These are phyloP conservation scores for Sphaerophoria rueppellii DNA, from an alignment of 2,888 invertebrate genomes.

Conservation along the genomic window DNA sequence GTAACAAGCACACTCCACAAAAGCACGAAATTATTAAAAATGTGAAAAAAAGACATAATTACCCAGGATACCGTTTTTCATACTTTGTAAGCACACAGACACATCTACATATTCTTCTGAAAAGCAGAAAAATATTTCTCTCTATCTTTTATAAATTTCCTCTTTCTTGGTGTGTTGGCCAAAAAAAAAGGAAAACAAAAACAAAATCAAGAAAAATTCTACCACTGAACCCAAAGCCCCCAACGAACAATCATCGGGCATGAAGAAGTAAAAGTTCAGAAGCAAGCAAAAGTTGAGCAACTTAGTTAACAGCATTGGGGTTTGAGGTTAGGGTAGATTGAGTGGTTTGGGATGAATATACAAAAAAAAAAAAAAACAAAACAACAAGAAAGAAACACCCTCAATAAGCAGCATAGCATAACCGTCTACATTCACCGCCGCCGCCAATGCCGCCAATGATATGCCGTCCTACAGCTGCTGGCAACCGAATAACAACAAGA, in stretches of 20 bases:
- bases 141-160: constrained; percentile 68
- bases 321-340: constrained; percentile 67
- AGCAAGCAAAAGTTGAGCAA: constrained; percentile 74
- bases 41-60: constrained; percentile 62
- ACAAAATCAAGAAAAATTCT: constrained; percentile 21
- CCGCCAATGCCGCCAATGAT: constrained; percentile 3
- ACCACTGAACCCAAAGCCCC: constrained; percentile 72
- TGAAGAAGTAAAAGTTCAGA: constrained; percentile 74
- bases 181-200: too few species aligned
- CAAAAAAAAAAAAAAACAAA: constrained; percentile 7
- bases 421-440: constrained; percentile 13
- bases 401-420: constrained; percentile 40
- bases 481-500: constrained; percentile 54
- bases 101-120: constrained; percentile 36
- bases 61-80: constrained; percentile 66
- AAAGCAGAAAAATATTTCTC: constrained; percentile 72
- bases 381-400: constrained; percentile 40
- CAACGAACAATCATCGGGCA: constrained; percentile 74
- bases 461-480: constrained; percentile 39
- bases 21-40: constrained; percentile 34
- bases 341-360: constrained; percentile 55
- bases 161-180: constrained; percentile 26
- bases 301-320: constrained; percentile 72
- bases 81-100: constrained; percentile 9
- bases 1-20: constrained; percentile 44